Conservation (phyloP, 2,797 vertebrate genomes). For the Ataeniobius toweri region DNA sequence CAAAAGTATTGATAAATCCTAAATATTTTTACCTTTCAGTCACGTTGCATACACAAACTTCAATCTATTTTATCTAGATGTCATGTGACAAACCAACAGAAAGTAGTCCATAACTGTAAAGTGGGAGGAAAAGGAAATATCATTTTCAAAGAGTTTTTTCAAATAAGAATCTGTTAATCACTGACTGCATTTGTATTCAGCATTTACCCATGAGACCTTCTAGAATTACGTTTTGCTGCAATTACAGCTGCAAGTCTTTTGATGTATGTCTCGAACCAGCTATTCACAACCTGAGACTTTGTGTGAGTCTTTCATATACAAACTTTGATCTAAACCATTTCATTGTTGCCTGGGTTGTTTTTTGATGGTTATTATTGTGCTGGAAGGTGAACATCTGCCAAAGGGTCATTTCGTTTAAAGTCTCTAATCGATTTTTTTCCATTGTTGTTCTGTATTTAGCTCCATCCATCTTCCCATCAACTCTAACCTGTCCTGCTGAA, state of each 20-base stretch:
- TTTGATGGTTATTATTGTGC: neutral
- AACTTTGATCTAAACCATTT: neutral
- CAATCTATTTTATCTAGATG: neutral
- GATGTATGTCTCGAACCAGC: too few relatives aligned
- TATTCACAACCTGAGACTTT: neutral
- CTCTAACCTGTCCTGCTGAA: neutral
- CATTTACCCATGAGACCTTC: too few relatives aligned
- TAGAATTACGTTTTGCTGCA: too few relatives aligned
- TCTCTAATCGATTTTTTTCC: neutral
- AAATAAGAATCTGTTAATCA: neutral
- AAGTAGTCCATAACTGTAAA: neutral
- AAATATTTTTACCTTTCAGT: neutral
- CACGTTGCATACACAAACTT: too few relatives aligned
- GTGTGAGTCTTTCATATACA: neutral
- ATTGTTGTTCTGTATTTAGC: too few relatives aligned
- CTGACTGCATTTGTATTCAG: too few relatives aligned
- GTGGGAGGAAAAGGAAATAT: neutral
- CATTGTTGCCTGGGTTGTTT: neutral
- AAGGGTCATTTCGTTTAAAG: neutral
- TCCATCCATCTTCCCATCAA: neutral
- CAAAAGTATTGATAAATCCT: neutral
- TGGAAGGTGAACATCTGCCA: neutral
- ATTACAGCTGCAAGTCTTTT: too few relatives aligned
- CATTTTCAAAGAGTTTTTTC: neutral
- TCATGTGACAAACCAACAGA: neutral